These are phyloP conservation scores for Artemia franciscana DNA, from an alignment of 1,140 invertebrate genomes.

Conservation along the genomic window DNA sequence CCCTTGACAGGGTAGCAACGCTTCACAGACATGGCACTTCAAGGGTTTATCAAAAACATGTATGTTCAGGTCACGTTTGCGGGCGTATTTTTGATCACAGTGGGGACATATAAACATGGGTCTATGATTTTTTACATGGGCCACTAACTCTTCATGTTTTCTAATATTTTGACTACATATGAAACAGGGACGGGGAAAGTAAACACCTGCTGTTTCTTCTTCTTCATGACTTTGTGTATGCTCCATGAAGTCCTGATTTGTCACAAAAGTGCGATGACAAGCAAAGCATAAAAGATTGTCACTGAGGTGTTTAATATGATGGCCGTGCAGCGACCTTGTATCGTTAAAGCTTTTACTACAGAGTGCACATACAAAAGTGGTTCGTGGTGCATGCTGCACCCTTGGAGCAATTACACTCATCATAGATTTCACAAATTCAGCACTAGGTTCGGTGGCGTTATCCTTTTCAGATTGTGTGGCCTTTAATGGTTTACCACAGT, in stretches of 20 bases:
- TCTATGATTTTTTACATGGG: not conserved
- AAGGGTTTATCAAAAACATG: not conserved
- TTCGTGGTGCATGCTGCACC: not conserved
- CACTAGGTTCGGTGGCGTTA: not conserved
- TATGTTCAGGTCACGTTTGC: not conserved
- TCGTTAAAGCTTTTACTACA: not conserved
- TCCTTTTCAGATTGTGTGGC: not conserved
- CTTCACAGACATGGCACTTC: not conserved
- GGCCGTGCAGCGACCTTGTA: not conserved
- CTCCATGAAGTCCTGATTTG: not conserved
- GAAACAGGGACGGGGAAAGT: not conserved
- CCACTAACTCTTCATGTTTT: not conserved
- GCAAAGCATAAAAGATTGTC: not conserved
- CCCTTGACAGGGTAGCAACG: not conserved
- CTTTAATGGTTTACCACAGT: not conserved
- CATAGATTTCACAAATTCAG: not conserved
- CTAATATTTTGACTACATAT: not conserved
- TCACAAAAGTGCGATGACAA: not conserved
- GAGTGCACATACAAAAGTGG: not conserved
- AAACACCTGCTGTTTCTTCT: not conserved
- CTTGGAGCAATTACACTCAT: not conserved
- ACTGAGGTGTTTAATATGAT: not conserved
- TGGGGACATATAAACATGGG: not conserved
- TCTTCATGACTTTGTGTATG: not conserved
- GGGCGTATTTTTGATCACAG: not conserved